phyloP scores from a whole-genome alignment of 1,140 invertebrate genomes.

The Drosophila setifemur region DNA sequence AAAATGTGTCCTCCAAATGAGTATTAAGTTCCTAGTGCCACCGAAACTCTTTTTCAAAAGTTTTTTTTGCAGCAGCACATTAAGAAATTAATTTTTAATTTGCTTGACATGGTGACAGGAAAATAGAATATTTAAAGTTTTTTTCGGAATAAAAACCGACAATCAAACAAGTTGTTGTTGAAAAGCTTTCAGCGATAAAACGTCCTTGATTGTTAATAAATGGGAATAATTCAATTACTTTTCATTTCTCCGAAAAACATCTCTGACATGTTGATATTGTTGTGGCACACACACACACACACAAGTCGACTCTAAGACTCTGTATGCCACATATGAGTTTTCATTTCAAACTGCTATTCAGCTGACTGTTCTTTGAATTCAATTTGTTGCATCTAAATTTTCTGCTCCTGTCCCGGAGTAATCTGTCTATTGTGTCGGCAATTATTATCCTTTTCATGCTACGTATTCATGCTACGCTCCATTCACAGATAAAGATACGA shows the following conservation, averaged over 20 bases:
- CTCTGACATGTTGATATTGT: slow-evolving; percentile 36
- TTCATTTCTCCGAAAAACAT: slow-evolving; percentile 10
- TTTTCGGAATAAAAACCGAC: not conserved
- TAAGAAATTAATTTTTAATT: slow-evolving; percentile 36
- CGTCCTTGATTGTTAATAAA: slow-evolving; percentile 15
- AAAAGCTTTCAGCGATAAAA: slow-evolving; percentile 2
- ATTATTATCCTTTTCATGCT: slow-evolving; percentile 19
- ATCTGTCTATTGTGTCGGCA: slow-evolving; percentile 39
- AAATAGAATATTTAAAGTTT: slow-evolving; percentile 29
- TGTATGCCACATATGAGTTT: slow-evolving; percentile 20
- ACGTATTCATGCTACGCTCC: slow-evolving; percentile 13
- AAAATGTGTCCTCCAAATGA: not conserved
- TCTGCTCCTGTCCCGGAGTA: not conserved
- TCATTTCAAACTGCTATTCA: slow-evolving; percentile 34
- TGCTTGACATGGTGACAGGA: slow-evolving; percentile 6
- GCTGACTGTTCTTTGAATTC: slow-evolving; percentile 25
- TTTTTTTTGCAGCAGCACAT: slow-evolving; percentile 18
- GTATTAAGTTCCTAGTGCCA: slow-evolving; percentile 17
- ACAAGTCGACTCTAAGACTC: slow-evolving; percentile 10
- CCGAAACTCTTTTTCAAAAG: slow-evolving; percentile 7
- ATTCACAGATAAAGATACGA: not conserved
- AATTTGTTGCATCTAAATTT: slow-evolving; percentile 32
- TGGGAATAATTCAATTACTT: slow-evolving; percentile 25
- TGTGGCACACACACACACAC: not conserved
- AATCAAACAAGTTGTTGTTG: slow-evolving; percentile 21